These are phyloP conservation scores for Maccullochella peelii DNA, from an alignment of 2,113 vertebrate genomes.

Conservation along the genomic window DNA sequence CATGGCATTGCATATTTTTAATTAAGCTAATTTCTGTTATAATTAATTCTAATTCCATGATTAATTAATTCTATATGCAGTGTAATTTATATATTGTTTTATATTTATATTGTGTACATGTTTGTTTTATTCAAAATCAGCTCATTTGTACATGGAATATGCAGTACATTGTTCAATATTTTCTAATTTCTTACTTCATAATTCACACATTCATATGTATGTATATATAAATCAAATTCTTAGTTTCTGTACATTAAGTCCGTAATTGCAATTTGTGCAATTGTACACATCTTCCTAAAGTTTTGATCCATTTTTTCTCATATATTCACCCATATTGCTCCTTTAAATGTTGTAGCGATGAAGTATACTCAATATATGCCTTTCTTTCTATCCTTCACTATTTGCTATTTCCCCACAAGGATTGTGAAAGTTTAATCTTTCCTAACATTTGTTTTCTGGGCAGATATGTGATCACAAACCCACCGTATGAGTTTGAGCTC, in stretches of 20 bases:
- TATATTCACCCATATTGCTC: background rate
- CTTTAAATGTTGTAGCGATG: background rate
- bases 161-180: background rate
- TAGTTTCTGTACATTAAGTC: background rate
- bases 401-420: background rate
- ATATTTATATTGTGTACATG: too few species aligned
- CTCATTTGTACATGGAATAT: background rate
- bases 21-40: background rate
- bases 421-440: background rate
- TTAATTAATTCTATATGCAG: too few species aligned
- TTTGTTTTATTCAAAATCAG: background rate
- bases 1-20: background rate
- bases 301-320: background rate
- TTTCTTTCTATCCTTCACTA: background rate
- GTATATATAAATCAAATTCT: background rate
- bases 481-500: slow-evolving; percentile 97
- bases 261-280: background rate
- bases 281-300: background rate
- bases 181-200: background rate
- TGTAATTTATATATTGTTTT: too few species aligned
- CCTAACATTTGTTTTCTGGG: slow-evolving; percentile 1
- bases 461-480: slow-evolving; percentile 99
- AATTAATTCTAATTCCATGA: too few species aligned
- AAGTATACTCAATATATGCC: background rate
- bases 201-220: background rate